Evolutionary conservation across 2,797 vertebrate genomes (phyloP).

Genomic region (Acanthopagrus latus): DNA sequence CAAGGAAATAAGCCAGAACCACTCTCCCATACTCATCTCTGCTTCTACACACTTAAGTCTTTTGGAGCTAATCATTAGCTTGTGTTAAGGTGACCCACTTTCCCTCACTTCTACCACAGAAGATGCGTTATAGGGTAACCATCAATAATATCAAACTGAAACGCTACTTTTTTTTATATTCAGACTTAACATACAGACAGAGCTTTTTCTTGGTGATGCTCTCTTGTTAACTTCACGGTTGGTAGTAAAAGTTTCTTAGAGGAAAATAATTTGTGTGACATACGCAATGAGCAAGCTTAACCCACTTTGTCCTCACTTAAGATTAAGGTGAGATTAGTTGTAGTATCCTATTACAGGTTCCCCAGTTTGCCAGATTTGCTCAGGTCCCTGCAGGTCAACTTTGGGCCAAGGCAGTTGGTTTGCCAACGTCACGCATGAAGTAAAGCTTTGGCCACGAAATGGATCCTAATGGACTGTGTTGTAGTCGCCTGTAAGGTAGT

Average conservation of each 20-base stretch:
- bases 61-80: conserved; percentile 22
- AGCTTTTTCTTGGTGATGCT: not conserved
- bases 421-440: not conserved
- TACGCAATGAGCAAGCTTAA: conserved; percentile 58
- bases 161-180: conserved; percentile 4
- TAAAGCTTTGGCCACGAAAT: conserved; percentile 33
- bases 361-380: conserved; percentile 38
- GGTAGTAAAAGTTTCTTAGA: not conserved
- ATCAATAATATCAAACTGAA: not conserved
- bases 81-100: conserved; percentile 53
- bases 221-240: not conserved
- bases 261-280: not conserved
- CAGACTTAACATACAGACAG: not conserved
- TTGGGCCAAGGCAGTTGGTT: conserved; percentile 30
- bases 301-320: conserved; percentile 59
- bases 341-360: conserved; percentile 64
- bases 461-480: not conserved
- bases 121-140: conserved; percentile 16
- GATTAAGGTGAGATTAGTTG: conserved; percentile 76
- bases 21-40: conserved; percentile 15
- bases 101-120: conserved; percentile 10
- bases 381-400: conserved; percentile 16
- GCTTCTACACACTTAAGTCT: conserved; percentile 13
- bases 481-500: not conserved
- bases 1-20: not conserved